These are phyloP conservation scores for Hemithea aestivaria DNA, from an alignment of 2,888 invertebrate species.

Conservation along the genomic window DNA sequence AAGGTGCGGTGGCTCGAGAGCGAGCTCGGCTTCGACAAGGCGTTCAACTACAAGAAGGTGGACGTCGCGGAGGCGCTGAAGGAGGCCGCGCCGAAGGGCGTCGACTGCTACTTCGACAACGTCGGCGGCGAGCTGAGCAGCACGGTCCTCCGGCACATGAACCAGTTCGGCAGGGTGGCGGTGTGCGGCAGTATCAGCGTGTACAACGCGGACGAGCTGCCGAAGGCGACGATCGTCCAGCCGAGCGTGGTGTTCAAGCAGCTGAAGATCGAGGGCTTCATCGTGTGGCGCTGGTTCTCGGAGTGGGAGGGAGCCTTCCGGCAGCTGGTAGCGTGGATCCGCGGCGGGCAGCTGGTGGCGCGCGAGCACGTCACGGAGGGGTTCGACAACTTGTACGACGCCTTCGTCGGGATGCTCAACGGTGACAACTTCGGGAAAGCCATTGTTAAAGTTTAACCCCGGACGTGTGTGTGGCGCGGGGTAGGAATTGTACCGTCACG, in stretches of 20 bases:
- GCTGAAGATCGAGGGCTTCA: constrained; percentile 81
- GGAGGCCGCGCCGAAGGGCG: constrained; percentile 50
- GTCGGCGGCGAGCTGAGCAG: constrained; percentile 83
- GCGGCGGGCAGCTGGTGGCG: constrained; percentile 81
- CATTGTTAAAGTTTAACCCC: constrained; percentile 31
- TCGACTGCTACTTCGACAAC: constrained; percentile 88
- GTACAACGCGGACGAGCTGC: constrained; percentile 56
- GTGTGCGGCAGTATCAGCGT: constrained; percentile 81
- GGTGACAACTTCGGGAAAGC: constrained; percentile 78
- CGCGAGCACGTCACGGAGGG: constrained; percentile 82
- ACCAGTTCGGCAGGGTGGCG: constrained; percentile 73
- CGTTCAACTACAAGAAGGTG: constrained; percentile 85
- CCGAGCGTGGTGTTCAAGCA: constrained; percentile 30
- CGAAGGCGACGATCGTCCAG: constrained; percentile 5
- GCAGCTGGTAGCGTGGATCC: constrained; percentile 79
- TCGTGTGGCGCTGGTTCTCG: constrained; percentile 64
- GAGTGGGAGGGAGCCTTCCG: constrained; percentile 77
- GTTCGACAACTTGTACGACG: constrained; percentile 82
- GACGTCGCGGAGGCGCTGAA: constrained; percentile 75
- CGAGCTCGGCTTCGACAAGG: constrained; percentile 83
- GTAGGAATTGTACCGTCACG: too few relatives aligned
- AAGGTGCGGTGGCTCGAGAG: constrained; percentile 84
- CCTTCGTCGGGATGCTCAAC: constrained; percentile 77
- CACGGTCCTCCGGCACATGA: constrained; percentile 79
- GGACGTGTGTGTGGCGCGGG: too few relatives aligned